Evolutionary conservation across 2,797 vertebrate genomes (phyloP).

Genomic region (Balearica regulorum): DNA sequence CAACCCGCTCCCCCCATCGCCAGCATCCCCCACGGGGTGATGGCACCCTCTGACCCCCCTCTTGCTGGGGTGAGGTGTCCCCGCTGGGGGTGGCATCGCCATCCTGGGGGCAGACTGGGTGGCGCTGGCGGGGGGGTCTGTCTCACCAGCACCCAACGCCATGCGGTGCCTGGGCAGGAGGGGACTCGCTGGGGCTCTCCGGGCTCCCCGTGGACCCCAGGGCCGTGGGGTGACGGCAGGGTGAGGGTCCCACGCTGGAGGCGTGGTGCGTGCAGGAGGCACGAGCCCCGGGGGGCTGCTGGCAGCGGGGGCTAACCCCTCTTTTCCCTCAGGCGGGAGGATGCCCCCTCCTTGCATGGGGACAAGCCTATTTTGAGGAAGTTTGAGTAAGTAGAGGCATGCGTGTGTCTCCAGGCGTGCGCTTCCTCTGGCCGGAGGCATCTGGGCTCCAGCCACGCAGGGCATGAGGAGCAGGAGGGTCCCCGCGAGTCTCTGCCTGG

Average conservation of each 20-base stretch:
- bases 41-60: background rate
- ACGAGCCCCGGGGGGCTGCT: fast-evolving
- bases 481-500: fast-evolving
- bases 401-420: conserved; percentile 18
- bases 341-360: conserved; percentile 74
- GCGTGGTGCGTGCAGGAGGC: background rate
- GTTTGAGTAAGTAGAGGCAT: conserved; percentile 89
- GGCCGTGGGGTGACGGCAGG: background rate
- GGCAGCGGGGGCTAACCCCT: conserved; percentile 20
- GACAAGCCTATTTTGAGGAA: conserved; percentile 89
- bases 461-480: background rate
- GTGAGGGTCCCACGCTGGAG: background rate
- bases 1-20: fast-evolving
- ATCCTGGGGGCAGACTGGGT: background rate
- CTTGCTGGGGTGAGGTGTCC: background rate
- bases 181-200: fast-evolving
- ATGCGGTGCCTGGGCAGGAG: fast-evolving
- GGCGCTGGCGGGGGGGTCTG: background rate
- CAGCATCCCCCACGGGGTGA: background rate
- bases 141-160: background rate
- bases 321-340: conserved; percentile 81
- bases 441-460: background rate
- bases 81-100: background rate
- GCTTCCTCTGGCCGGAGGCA: background rate
- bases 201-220: background rate